Percentiles rank a stretch among this genome's conserved stretches.
These are phyloP conservation scores for Drosophila gaucha DNA, from an alignment of 2,888 invertebrate species.

Conservation along the genomic window DNA sequence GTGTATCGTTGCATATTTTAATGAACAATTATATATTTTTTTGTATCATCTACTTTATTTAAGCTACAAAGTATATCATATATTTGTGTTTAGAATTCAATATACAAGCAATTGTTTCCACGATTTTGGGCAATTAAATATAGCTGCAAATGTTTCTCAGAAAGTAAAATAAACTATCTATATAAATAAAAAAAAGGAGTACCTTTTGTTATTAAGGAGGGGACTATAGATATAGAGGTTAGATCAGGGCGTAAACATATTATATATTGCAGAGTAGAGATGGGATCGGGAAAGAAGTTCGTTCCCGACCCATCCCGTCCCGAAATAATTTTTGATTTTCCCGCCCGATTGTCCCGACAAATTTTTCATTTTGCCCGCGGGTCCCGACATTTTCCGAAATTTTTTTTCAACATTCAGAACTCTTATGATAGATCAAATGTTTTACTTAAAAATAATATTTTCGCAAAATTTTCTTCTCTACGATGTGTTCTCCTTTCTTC, in stretches of 20 bases:
- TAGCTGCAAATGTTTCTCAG: conserved; percentile 46
- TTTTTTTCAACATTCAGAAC: too few species aligned
- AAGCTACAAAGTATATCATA: neutral
- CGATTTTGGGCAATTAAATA: conserved; percentile 31
- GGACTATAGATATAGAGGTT: too few species aligned
- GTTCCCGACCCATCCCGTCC: too few species aligned
- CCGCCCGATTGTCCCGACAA: too few species aligned
- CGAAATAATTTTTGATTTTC: too few species aligned
- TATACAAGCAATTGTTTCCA: neutral
- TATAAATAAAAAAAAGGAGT: conserved; percentile 20
- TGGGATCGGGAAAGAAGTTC: too few species aligned
- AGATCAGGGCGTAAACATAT: neutral
- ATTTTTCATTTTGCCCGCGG: too few species aligned
- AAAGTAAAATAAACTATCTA: conserved; percentile 46
- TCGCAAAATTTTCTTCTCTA: too few species aligned
- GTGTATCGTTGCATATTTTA: conserved; percentile 17
- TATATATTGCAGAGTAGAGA: neutral
- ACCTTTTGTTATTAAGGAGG: neutral
- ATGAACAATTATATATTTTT: conserved; percentile 11
- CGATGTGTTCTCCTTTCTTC: too few species aligned
- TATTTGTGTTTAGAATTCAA: neutral
- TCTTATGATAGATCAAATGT: too few species aligned
- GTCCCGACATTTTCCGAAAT: too few species aligned
- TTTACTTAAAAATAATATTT: too few species aligned
- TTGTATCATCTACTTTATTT: neutral